phyloP scores from a whole-genome alignment of 2,888 invertebrate genomes.

The Liopterus haemorrhoidalis region DNA sequence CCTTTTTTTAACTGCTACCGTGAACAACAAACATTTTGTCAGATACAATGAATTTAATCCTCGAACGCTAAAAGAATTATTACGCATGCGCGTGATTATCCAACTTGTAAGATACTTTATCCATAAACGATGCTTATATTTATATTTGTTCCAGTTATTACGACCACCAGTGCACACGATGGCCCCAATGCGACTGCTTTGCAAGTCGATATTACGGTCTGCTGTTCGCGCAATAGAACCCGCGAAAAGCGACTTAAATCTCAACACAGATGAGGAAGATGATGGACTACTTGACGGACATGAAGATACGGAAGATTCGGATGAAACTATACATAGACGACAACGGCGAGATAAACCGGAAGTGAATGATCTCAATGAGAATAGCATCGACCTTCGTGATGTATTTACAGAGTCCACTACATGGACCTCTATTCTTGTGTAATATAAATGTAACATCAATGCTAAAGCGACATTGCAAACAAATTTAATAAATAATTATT shows the following conservation, averaged over 20 bases:
- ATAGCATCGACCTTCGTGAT: too few species aligned
- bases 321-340: neutral
- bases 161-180: slow-evolving; percentile 42
- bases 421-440: slow-evolving; percentile 15
- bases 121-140: too few species aligned
- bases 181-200: slow-evolving; percentile 40
- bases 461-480: too few species aligned
- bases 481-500: too few species aligned
- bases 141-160: slow-evolving; percentile 38
- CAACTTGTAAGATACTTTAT: slow-evolving; percentile 3
- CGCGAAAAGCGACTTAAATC: slow-evolving; percentile 40
- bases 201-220: slow-evolving; percentile 38
- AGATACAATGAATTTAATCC: too few species aligned
- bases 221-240: slow-evolving; percentile 37
- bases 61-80: too few species aligned
- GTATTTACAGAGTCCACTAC: slow-evolving; percentile 4
- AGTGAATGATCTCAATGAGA: too few species aligned
- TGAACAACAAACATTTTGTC: too few species aligned
- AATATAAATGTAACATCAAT: too few species aligned
- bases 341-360: too few species aligned
- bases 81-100: slow-evolving; percentile 7
- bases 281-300: neutral
- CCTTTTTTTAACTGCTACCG: too few species aligned
- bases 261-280: slow-evolving; percentile 35
- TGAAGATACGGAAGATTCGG: slow-evolving; percentile 12